A percentile compares a stretch with the other conserved stretches of the same genome.
Conservation (phyloP, 2,888 invertebrate species). For the Sarcophaga variegata region DNA sequence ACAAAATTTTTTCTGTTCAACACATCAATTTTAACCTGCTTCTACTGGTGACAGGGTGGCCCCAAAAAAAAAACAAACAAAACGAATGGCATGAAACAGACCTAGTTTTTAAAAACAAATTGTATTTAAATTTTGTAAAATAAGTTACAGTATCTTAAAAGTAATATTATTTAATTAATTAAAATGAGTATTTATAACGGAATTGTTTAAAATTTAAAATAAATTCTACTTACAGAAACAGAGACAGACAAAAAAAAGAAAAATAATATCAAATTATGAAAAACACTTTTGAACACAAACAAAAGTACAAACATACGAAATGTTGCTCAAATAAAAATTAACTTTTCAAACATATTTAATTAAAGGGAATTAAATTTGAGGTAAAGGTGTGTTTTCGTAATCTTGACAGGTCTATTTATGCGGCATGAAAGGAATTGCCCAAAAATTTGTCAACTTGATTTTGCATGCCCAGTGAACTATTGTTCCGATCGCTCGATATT, state of each 20-base stretch:
- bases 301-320: background rate
- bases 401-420: no score
- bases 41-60: no score
- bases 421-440: no score
- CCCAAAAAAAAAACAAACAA: no score
- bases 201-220: background rate
- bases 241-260: constrained; percentile 11
- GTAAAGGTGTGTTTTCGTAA: no score
- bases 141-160: constrained; percentile 59
- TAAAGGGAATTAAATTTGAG: no score
- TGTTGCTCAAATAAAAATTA: constrained; percentile 38
- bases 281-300: no score
- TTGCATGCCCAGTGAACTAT: no score
- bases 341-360: no score
- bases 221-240: constrained; percentile 27
- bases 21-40: constrained; percentile 34
- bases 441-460: no score
- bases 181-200: background rate
- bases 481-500: no score
- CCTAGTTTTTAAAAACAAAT: background rate
- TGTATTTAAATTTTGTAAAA: constrained; percentile 24
- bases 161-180: no score
- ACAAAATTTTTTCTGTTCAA: constrained; percentile 44
- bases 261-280: background rate
- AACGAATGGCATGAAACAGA: background rate